Conservation (phyloP, 2,888 invertebrate genomes). For the Cryptosula pallasiana region DNA sequence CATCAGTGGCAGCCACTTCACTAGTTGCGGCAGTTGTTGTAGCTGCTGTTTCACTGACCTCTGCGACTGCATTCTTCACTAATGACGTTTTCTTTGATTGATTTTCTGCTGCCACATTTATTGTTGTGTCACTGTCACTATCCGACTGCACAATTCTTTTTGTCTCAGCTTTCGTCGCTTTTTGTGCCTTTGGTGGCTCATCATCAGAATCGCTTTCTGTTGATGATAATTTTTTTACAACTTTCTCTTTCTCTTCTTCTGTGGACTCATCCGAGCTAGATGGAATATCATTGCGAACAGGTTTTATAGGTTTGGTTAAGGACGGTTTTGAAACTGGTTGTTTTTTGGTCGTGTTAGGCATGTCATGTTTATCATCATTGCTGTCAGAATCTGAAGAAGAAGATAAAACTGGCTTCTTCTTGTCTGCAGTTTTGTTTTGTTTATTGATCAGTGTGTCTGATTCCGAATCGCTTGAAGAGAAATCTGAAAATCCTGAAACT, state of each 20-base stretch:
- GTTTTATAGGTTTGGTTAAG: background rate
- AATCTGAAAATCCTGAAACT: background rate
- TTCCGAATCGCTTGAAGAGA: constrained; percentile 2
- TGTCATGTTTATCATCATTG: background rate
- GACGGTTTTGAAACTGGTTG: background rate
- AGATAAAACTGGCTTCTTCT: background rate
- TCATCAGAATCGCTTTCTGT: background rate
- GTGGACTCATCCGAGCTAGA: background rate
- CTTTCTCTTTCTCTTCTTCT: background rate
- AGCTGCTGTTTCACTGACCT: background rate
- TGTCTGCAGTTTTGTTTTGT: background rate
- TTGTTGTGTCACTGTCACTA: background rate
- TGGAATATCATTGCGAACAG: too few relatives aligned
- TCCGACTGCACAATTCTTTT: background rate
- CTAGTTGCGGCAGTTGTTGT: background rate
- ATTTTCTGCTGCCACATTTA: background rate
- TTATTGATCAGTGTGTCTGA: background rate
- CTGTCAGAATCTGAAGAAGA: background rate
- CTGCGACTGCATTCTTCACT: background rate
- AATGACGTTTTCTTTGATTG: background rate
- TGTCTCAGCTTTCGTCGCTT: background rate
- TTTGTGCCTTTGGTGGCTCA: background rate
- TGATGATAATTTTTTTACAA: background rate
- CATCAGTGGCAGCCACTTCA: background rate
- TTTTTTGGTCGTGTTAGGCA: background rate